These are phyloP conservation scores for Psilanteris sp. DNA, from an alignment of 1,140 invertebrate genomes.

Conservation along the genomic window DNA sequence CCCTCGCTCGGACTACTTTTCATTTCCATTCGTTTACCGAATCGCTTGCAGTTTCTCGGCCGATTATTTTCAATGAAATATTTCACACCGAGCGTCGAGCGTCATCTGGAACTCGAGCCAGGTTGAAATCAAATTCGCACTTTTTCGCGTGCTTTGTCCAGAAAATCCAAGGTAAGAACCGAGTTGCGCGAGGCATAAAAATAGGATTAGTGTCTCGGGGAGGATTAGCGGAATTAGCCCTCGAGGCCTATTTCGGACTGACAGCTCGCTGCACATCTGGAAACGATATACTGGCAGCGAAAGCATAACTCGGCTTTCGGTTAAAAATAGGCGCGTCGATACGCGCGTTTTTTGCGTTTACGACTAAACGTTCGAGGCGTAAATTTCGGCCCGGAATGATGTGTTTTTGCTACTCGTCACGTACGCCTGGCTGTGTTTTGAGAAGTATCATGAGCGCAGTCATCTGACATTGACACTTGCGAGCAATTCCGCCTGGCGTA, in stretches of 20 bases:
- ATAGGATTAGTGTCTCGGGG: slow-evolving; percentile 56
- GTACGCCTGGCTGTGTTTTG: not conserved
- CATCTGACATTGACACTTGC: slow-evolving; percentile 20
- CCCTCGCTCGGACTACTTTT: no score
- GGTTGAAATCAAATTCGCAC: slow-evolving; percentile 28
- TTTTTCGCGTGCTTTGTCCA: slow-evolving; percentile 30
- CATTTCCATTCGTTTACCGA: no score
- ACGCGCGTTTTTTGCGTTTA: slow-evolving; percentile 14
- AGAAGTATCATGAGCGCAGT: slow-evolving; percentile 10
- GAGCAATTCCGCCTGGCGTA: slow-evolving; percentile 11
- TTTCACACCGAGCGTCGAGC: not conserved
- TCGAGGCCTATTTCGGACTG: slow-evolving; percentile 53
- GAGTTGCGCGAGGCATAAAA: slow-evolving; percentile 38
- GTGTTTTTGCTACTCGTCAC: not conserved
- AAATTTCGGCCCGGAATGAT: slow-evolving; percentile 1
- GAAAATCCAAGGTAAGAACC: slow-evolving; percentile 19
- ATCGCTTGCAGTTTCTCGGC: not conserved
- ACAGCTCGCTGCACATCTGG: slow-evolving; percentile 52
- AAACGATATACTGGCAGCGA: slow-evolving; percentile 35
- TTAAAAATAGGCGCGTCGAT: slow-evolving; percentile 46
- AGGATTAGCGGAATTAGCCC: slow-evolving; percentile 56
- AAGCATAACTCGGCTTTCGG: slow-evolving; percentile 6
- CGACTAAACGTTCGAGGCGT: not conserved
- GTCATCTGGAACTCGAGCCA: not conserved
- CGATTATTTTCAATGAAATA: not conserved